phyloP scores from a whole-genome alignment of 2,888 invertebrate species.

The Scaptomyza caliginosa region DNA sequence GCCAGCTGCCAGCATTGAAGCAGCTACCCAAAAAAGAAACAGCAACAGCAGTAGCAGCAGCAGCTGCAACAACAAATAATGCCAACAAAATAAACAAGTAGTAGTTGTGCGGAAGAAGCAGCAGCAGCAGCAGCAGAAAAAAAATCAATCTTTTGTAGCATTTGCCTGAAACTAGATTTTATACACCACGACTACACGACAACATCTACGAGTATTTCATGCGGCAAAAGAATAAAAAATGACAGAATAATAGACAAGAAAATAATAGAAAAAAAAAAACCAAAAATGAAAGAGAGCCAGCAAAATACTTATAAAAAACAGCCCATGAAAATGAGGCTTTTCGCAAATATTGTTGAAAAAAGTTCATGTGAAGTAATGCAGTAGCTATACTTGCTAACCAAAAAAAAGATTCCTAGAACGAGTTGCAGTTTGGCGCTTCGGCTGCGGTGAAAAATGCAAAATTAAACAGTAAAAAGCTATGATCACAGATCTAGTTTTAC shows the following conservation, averaged over 20 bases:
- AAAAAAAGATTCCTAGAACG: too few species aligned
- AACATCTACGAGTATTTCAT: constrained; percentile 56
- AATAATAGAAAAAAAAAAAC: constrained; percentile 5
- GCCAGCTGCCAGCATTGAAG: constrained; percentile 60
- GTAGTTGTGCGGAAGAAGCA: constrained; percentile 28
- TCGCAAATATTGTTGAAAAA: constrained; percentile 54
- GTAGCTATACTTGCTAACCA: not conserved
- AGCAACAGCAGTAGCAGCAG: constrained; percentile 4
- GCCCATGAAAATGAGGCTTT: constrained; percentile 57
- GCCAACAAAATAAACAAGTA: constrained; percentile 41
- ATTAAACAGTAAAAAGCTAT: constrained; percentile 12
- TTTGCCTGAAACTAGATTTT: constrained; percentile 73
- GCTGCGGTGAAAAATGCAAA: constrained; percentile 12
- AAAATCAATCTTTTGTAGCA: constrained; percentile 76
- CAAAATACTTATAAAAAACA: constrained; percentile 23
- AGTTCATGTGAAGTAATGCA: constrained; percentile 39
- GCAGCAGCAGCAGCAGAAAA: constrained; percentile 17
- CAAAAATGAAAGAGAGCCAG: not conserved
- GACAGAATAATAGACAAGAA: constrained; percentile 16
- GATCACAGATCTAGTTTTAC: too few species aligned
- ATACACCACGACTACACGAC: constrained; percentile 47
- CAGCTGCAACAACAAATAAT: constrained; percentile 38
- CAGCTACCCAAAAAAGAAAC: constrained; percentile 39
- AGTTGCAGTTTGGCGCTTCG: too few species aligned
- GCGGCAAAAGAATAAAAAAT: constrained; percentile 44